phyloP scores from a whole-genome alignment of 2,888 invertebrate genomes.

The Pristionchus maxplancki region DNA sequence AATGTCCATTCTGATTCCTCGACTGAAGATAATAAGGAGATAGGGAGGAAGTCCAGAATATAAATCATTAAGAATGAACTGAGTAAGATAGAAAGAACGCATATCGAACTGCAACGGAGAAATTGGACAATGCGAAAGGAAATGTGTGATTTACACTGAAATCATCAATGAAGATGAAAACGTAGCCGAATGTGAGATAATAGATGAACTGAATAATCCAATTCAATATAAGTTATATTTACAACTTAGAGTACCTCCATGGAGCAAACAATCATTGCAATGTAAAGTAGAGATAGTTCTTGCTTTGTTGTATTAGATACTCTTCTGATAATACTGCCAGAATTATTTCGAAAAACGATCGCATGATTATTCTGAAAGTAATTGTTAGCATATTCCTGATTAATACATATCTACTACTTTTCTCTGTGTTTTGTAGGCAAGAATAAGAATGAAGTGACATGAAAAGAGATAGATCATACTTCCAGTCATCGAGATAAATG shows the following conservation, averaged over 20 bases:
- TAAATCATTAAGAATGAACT: not conserved
- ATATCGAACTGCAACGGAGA: not conserved
- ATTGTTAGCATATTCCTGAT: too few relatives aligned
- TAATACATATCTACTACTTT: not conserved
- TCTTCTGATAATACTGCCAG: not conserved
- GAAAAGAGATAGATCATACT: constrained; percentile 1
- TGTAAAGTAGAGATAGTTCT: not conserved
- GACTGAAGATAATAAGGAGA: not conserved
- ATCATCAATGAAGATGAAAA: not conserved
- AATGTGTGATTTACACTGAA: not conserved
- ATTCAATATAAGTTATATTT: not conserved
- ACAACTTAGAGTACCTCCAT: not conserved
- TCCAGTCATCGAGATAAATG: not conserved
- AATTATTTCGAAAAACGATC: too few relatives aligned
- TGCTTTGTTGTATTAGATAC: not conserved
- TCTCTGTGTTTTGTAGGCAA: not conserved
- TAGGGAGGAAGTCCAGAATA: not conserved
- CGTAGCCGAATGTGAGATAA: not conserved
- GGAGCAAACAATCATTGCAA: not conserved
- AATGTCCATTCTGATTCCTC: not conserved
- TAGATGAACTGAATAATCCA: not conserved
- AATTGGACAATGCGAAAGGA: not conserved
- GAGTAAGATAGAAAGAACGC: not conserved
- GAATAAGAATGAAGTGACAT: not conserved
- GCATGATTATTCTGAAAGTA: not conserved